Base-by-base conservation (phyloP, 2,888 invertebrate species). In the Pammene aurita region DNA sequence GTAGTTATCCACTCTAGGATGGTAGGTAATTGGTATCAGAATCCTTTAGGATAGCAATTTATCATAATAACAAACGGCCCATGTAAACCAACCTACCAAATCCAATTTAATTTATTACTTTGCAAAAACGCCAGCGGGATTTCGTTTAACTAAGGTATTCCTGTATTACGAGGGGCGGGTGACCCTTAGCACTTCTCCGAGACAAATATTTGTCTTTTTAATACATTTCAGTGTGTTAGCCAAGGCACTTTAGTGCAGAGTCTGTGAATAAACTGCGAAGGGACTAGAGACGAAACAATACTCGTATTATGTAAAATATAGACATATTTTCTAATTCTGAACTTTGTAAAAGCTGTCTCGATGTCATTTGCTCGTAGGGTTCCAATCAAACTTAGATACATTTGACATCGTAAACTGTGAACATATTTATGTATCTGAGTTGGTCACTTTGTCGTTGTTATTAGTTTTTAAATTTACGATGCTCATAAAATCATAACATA, bases 41-140 rank as follows among this genome's bases (percentile, higher is more conserved):
- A 57, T 68, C 35, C 57, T 63, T 68, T 68, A 35, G 35, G 38
- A 52, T 58, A 57, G 63, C 68, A 52, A 58, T 68, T 68, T 58
- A 63, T 68, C 63, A 68, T 46, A 68, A 68, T 58, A 68, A 64
- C 52, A 52, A 68, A 68, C 63, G 68, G 58, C 57, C 68, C 57
- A 35, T 35, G 63, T 68, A 58, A 64, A 68, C 63, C 63, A 63
- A 63, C 68, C 57, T 64, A 68, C 57, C 52, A 35, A 58, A 64
- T 68, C 63, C 63, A 63, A 64, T 68, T 68, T 68, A 68, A 68
- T 68, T 68, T 68, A 68, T 64, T 58, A 68, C 63, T 58, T 68
- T 52, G 35, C 68, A 68, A 68, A 68, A 68, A 68, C 57, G 57
- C 63, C 50, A 58, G 52, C 57, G 52, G 68, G 68, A 44, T 68